Percentiles rank a stretch among this genome's conserved stretches.
These are phyloP conservation scores for Sorex fumeus DNA, from an alignment of 2,113 vertebrate species.

Conservation along the genomic window DNA sequence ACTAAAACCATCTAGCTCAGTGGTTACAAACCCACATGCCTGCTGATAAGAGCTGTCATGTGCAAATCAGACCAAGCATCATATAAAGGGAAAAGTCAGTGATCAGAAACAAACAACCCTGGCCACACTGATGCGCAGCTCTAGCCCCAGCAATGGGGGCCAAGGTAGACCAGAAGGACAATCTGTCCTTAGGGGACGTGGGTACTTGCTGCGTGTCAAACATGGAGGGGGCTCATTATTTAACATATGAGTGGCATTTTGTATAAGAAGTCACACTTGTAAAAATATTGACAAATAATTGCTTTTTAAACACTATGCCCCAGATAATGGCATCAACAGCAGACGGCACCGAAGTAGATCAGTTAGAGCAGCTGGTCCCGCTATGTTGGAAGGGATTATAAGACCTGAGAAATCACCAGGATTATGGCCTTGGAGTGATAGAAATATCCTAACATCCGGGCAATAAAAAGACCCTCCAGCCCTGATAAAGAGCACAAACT, in stretches of 20 bases:
- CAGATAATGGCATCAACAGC: neutral
- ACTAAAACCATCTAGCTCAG: neutral
- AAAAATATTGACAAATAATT: constrained; percentile 22
- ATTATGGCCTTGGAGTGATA: too few species aligned
- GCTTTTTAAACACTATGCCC: neutral
- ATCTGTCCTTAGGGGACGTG: too few species aligned
- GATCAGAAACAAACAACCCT: neutral
- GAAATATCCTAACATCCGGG: too few species aligned
- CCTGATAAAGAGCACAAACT: neutral
- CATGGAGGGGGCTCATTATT: neutral
- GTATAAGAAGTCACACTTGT: neutral
- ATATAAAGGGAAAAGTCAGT: neutral
- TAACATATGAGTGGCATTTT: neutral
- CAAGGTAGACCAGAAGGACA: neutral
- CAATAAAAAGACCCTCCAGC: too few species aligned
- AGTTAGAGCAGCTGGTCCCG: neutral
- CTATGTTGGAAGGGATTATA: too few species aligned
- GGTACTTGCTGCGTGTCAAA: neutral
- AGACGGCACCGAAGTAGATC: neutral
- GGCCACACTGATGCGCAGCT: neutral
- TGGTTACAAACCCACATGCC: neutral
- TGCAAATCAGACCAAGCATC: neutral
- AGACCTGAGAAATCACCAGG: too few species aligned
- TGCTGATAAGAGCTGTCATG: neutral
- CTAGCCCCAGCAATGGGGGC: too few species aligned